Evolutionary conservation across 2,113 vertebrate species (phyloP).

Genomic region (Empidonax traillii): DNA sequence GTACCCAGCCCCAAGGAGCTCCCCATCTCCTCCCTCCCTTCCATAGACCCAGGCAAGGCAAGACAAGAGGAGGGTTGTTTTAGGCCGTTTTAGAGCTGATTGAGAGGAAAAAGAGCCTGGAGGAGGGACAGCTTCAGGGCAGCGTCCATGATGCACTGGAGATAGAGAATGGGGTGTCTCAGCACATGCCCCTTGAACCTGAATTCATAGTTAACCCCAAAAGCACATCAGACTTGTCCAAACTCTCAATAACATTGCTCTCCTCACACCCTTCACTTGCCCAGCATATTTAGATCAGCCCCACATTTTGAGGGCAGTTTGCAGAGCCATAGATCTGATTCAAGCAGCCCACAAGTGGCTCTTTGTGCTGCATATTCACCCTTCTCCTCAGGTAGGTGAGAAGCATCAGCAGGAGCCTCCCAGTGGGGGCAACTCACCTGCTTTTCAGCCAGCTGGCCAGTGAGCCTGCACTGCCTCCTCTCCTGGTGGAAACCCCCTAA

Average conservation of each 20-base stretch:
- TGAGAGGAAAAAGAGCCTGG: not conserved
- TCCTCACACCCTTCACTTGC: not conserved
- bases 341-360: not conserved
- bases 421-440: not conserved
- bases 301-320: not conserved
- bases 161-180: not conserved
- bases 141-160: not conserved
- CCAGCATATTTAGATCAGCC: not conserved
- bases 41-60: not conserved
- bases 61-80: not conserved
- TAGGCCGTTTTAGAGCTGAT: not conserved
- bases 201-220: not conserved
- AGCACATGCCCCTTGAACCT: not conserved
- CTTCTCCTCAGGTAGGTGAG: not conserved
- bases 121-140: not conserved
- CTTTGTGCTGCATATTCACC: not conserved
- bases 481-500: not conserved
- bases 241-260: not conserved
- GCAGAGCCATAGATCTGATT: not conserved
- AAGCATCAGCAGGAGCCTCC: not conserved
- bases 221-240: not conserved
- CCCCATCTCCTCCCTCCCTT: not conserved
- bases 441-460: not conserved
- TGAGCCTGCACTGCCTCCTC: not conserved
- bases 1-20: not conserved